Evolutionary conservation across 2,113 vertebrate species (phyloP), one percentile per base, ranked within the genome.

Genomic region (Misgurnus anguillicaudatus): DNA sequence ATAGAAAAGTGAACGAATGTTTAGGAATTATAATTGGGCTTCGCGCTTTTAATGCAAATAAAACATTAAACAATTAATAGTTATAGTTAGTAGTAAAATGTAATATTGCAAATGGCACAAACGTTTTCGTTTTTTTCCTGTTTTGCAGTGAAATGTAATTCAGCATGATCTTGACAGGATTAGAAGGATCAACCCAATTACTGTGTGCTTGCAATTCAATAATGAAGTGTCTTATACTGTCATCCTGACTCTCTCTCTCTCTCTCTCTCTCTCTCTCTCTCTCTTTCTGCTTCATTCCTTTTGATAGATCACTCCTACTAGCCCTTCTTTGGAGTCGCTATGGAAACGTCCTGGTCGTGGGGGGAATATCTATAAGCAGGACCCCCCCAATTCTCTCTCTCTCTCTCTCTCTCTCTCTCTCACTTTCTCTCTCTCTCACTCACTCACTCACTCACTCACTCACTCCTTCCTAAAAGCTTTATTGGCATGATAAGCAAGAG

Each of bases 331-430:
- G 6, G 10, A 19, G 86, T 89, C 55, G 9, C 86, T 79, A 84
- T 86, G 84, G 83, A 79, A 87, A 87, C 84, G 58, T 45, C 16
- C 67, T 42, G 6, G 47, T 83, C 51, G 19, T 69, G 61, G 51
- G 19, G n/a, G 17, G 42, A 70, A 55, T 68, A 61, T 36, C 64
- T 63, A 19, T 75, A 21, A 78, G 77, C 38, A 19, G n/a, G 70
- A 66, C 36, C 24, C 38, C 21, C 24, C 67, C 39, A n/a, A n/a
- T n/a, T n/a, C 2, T 58, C 17, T 61, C 36, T 38, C 24, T 51
- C 36, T 39, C 1, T 38, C 67, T 21, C 9, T 7, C 70, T 6
- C 19, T 24, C 62, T 63, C 57, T 41, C 10, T 63, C 24, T 66
- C 51, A 58, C 14, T 64, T n/a, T 61, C 64, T 58, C 19, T 71